Percentiles rank a stretch among this genome's conserved stretches.
Conservation (phyloP, 2,888 invertebrate genomes). For the Steinernema scapterisci region DNA sequence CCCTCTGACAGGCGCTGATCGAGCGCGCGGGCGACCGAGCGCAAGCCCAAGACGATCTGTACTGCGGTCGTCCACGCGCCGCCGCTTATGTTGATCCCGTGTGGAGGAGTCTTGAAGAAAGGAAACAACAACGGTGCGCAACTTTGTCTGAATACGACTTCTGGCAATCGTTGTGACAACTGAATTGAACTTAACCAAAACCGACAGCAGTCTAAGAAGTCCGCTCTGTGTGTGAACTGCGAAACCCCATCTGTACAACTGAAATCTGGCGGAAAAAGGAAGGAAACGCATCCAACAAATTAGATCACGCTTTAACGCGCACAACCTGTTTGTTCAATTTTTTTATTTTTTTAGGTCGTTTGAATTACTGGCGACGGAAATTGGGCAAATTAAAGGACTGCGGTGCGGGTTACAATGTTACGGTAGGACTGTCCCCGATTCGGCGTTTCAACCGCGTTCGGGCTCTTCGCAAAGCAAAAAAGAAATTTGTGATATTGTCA, state of each 20-base stretch:
- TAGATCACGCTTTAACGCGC: slow-evolving; percentile 9
- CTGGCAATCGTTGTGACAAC: slow-evolving; percentile 13
- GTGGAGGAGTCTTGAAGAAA: neutral
- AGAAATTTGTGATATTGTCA: neutral
- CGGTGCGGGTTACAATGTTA: too few relatives aligned
- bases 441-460: too few relatives aligned
- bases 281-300: neutral
- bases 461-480: too few relatives aligned
- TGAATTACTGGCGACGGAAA: neutral
- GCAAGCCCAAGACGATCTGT: neutral
- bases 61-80: too few relatives aligned
- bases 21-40: neutral
- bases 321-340: neutral
- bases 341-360: neutral
- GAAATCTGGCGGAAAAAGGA: too few relatives aligned
- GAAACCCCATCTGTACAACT: too few relatives aligned
- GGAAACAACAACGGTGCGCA: neutral
- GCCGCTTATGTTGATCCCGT: too few relatives aligned
- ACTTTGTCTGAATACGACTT: slow-evolving; percentile 15
- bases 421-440: too few relatives aligned
- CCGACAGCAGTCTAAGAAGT: neutral
- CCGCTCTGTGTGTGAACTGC: too few relatives aligned
- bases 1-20: too few relatives aligned
- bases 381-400: neutral
- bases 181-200: neutral